Evolutionary conservation across 1,140 invertebrate species (phyloP).

Genomic region (Bombus difficillimus): DNA sequence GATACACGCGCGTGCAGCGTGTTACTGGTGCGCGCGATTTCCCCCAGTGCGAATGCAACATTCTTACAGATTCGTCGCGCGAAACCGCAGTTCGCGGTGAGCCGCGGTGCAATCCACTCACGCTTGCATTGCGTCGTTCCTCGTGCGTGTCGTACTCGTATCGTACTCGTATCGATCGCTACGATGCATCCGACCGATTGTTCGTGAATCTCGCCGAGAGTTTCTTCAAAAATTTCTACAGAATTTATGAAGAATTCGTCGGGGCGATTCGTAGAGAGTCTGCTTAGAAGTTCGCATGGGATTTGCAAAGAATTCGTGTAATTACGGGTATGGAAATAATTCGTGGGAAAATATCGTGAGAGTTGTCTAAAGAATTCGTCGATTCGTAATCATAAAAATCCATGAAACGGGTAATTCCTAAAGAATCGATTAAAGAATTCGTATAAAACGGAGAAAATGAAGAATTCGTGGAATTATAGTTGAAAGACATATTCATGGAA

Average conservation of each 20-base stretch:
- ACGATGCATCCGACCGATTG: background rate
- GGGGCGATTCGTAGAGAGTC: too few species aligned
- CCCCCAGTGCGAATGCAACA: constrained; percentile 53
- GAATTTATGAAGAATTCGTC: too few species aligned
- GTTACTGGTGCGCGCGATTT: constrained; percentile 28
- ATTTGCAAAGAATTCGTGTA: background rate
- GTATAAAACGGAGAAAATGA: too few species aligned
- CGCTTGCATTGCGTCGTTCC: background rate
- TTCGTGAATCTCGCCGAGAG: background rate
- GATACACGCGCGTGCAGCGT: constrained; percentile 44
- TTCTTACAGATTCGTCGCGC: constrained; percentile 33
- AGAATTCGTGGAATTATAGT: too few species aligned
- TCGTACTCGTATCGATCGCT: background rate
- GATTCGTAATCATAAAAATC: too few species aligned
- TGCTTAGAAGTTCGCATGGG: too few species aligned
- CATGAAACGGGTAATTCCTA: too few species aligned
- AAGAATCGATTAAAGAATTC: too few species aligned
- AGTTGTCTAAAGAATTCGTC: too few species aligned
- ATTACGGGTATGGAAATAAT: too few species aligned
- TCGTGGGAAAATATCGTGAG: too few species aligned
- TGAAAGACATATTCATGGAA: too few species aligned
- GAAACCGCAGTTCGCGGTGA: constrained; percentile 62
- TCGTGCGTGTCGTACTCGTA: background rate
- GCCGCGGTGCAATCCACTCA: constrained; percentile 59
- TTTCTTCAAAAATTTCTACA: background rate